phyloP scores from a whole-genome alignment of 2,888 invertebrate species.

The Acrobeloides nanus region DNA sequence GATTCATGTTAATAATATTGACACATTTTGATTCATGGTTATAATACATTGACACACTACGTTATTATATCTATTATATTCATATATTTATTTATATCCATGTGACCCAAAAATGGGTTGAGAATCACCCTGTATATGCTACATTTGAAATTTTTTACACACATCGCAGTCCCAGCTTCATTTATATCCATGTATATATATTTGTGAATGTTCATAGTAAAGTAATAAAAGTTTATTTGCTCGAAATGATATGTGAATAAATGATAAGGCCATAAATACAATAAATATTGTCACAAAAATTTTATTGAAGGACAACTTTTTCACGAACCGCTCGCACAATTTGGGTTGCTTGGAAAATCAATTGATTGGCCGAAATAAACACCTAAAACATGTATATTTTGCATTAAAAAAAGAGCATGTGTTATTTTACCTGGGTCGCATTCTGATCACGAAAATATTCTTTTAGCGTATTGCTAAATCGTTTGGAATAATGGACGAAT shows the following conservation, averaged over 20 bases:
- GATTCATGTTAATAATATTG: no score
- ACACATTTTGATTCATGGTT: no score
- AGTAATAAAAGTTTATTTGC: slow-evolving; percentile 5
- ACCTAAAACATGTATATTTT: no score
- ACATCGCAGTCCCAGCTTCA: no score
- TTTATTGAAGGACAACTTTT: slow-evolving; percentile 19
- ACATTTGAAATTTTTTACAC: slow-evolving; percentile 4
- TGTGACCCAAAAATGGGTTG: no score
- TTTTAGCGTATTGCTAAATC: slow-evolving; percentile 95
- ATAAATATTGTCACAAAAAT: neutral
- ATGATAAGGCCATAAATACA: neutral
- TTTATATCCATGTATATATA: neutral
- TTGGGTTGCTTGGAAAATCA: slow-evolving; percentile 95
- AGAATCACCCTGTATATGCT: no score
- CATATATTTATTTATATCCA: no score
- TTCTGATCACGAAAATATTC: slow-evolving; percentile 98
- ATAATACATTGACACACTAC: no score
- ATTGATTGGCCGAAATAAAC: slow-evolving; percentile 89
- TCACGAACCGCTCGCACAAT: slow-evolving; percentile 78
- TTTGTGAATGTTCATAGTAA: neutral
- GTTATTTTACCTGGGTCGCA: slow-evolving; percentile 89
- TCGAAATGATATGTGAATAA: slow-evolving; percentile 1
- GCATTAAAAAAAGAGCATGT: neutral
- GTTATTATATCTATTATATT: no score
- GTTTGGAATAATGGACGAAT: slow-evolving; percentile 96